A percentile compares a stretch with the other conserved stretches of the same genome.
These are phyloP conservation scores for Lasioglossum leucozonium DNA, from an alignment of 2,888 invertebrate genomes.

Conservation along the genomic window DNA sequence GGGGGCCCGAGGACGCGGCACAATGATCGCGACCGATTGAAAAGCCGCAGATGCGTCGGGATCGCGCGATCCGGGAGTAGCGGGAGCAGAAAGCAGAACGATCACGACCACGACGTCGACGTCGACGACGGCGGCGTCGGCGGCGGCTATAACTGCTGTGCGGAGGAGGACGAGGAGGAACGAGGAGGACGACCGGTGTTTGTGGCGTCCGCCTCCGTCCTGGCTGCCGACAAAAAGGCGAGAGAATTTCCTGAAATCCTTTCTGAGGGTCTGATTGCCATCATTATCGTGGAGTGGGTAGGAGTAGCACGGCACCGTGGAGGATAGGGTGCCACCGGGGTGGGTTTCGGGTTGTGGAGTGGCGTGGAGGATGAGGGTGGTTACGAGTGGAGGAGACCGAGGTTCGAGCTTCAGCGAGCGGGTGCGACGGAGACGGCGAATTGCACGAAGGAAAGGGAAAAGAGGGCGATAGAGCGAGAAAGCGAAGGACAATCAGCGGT, in stretches of 20 bases:
- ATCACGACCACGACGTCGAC: constrained; percentile 9
- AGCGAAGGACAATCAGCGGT: constrained; percentile 82
- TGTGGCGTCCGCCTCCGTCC: constrained; percentile 83
- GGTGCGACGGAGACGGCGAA: constrained; percentile 34
- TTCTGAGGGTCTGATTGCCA: constrained; percentile 85
- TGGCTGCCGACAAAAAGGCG: constrained; percentile 84
- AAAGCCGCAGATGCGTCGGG: constrained; percentile 10
- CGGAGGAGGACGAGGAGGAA: constrained; percentile 22
- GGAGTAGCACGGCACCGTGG: constrained; percentile 77
- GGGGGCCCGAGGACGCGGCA: neutral
- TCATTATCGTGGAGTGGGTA: constrained; percentile 84
- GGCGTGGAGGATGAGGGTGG: constrained; percentile 67
- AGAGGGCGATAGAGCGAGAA: constrained; percentile 70
- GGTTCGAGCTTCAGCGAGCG: constrained; percentile 49
- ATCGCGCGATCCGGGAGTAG: constrained; percentile 12
- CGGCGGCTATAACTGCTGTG: constrained; percentile 1
- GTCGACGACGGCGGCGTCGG: constrained; percentile 33
- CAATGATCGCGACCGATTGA: neutral
- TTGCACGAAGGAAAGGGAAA: constrained; percentile 40
- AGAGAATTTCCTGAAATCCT: constrained; percentile 85
- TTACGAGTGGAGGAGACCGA: constrained; percentile 66
- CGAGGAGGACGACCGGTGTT: constrained; percentile 81
- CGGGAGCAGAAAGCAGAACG: constrained; percentile 6
- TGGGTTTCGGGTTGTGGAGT: constrained; percentile 66
- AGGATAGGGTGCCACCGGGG: constrained; percentile 73